A percentile compares a stretch with the other conserved stretches of the same genome.
phyloP scores from a whole-genome alignment of 2,888 invertebrate genomes.

The Apoda limacodes region DNA sequence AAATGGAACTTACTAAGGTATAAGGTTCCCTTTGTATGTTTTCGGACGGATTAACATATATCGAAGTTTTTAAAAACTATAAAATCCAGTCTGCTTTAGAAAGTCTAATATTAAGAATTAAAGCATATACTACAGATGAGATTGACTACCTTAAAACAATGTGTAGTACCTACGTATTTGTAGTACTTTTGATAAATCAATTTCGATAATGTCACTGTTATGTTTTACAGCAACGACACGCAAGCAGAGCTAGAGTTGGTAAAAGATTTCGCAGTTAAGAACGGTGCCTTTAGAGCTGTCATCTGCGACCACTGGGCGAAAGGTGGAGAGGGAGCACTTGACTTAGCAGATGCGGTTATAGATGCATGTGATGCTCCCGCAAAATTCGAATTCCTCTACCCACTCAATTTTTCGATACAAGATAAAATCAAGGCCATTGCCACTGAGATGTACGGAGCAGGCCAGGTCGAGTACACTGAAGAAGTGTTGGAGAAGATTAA shows the following conservation, averaged over 20 bases:
- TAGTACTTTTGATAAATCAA: no score
- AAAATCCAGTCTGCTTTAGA: no score
- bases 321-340: slow-evolving; percentile 89
- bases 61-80: no score
- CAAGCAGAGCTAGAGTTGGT: slow-evolving; percentile 85
- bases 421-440: slow-evolving; percentile 93
- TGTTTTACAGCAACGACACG: slow-evolving; percentile 82
- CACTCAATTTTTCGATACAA: slow-evolving; percentile 76
- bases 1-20: no score
- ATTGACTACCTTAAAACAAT: no score
- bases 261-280: slow-evolving; percentile 74
- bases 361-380: slow-evolving; percentile 76
- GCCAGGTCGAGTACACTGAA: slow-evolving; percentile 79
- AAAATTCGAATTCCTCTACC: slow-evolving; percentile 78
- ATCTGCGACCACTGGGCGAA: slow-evolving; percentile 90
- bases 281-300: slow-evolving; percentile 90
- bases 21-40: no score
- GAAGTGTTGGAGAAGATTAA: slow-evolving; percentile 78
- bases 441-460: slow-evolving; percentile 96
- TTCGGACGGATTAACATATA: no score
- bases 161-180: no score
- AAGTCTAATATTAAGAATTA: no score
- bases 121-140: no score
- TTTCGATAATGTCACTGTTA: no score
- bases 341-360: slow-evolving; percentile 89